Percentiles rank a stretch among this genome's conserved stretches.
phyloP scores from a whole-genome alignment of 2,797 vertebrate species.

The Chanos chanos region DNA sequence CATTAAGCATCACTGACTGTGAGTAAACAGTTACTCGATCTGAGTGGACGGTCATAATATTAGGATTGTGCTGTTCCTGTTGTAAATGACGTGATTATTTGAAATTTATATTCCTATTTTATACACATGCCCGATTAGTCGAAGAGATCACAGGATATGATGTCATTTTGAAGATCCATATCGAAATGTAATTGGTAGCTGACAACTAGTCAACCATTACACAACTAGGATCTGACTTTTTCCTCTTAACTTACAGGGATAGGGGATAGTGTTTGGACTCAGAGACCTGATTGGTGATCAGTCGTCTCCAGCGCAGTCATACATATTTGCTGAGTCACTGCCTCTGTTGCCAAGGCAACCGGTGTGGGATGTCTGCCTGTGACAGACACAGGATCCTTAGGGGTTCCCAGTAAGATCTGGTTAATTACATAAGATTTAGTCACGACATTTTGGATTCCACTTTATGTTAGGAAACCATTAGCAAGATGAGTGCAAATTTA shows the following conservation, averaged over 20 bases:
- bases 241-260: background rate
- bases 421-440: constrained; percentile 1
- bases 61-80: background rate
- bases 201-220: too few relatives aligned
- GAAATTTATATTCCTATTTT: too few relatives aligned
- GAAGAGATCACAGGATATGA: background rate
- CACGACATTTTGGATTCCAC: constrained; percentile 1
- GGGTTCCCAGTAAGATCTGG: background rate
- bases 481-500: constrained; percentile 2
- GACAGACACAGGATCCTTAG: constrained; percentile 16
- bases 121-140: background rate
- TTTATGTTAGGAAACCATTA: too few relatives aligned
- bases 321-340: constrained; percentile 39
- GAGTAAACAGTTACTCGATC: background rate
- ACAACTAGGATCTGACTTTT: too few relatives aligned
- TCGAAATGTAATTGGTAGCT: too few relatives aligned
- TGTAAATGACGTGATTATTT: too few relatives aligned
- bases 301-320: constrained; percentile 8
- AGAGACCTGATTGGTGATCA: background rate
- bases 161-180: too few relatives aligned
- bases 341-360: constrained; percentile 36
- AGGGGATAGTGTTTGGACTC: background rate
- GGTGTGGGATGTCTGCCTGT: constrained; percentile 21
- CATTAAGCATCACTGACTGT: too few relatives aligned
- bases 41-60: background rate